phyloP scores from a whole-genome alignment of 2,797 vertebrate genomes.

The Neostethus bicornis region DNA sequence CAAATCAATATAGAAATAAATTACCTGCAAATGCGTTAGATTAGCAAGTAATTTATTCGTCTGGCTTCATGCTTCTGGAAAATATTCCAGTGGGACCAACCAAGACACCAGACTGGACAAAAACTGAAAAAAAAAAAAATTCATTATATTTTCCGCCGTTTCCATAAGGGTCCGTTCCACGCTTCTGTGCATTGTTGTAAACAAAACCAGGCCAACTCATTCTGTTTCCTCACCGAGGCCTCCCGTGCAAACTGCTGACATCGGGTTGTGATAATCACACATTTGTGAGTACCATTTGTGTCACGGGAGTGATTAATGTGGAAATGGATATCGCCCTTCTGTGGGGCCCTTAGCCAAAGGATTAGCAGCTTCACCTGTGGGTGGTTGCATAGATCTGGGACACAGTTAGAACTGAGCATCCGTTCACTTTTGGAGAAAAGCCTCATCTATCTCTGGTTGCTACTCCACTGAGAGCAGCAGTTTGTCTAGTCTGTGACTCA shows the following conservation, averaged over 20 bases:
- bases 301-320: slow-evolving; percentile 70
- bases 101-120: slow-evolving; percentile 21
- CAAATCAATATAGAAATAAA: neutral
- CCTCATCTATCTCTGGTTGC: slow-evolving; percentile 67
- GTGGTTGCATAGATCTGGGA: slow-evolving; percentile 69
- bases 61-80: slow-evolving; percentile 7
- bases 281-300: slow-evolving; percentile 69
- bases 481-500: slow-evolving; percentile 67
- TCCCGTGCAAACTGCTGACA: slow-evolving; percentile 70
- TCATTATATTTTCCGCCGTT: slow-evolving; percentile 47
- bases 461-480: slow-evolving; percentile 61
- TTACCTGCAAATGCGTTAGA: neutral
- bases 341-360: slow-evolving; percentile 54
- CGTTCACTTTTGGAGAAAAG: slow-evolving; percentile 65
- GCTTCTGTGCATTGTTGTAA: slow-evolving; percentile 52
- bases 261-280: slow-evolving; percentile 67
- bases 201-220: slow-evolving; percentile 52
- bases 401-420: slow-evolving; percentile 56
- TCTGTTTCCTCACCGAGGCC: slow-evolving; percentile 31
- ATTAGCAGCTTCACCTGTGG: slow-evolving; percentile 68
- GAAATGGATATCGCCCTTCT: slow-evolving; percentile 52
- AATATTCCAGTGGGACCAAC: slow-evolving; percentile 15
- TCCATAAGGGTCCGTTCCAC: slow-evolving; percentile 54
- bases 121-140: slow-evolving; percentile 33
- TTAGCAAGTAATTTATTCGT: slow-evolving; percentile 1